phyloP scores from a whole-genome alignment of 2,797 vertebrate species.

The Gambusia yucatana region DNA sequence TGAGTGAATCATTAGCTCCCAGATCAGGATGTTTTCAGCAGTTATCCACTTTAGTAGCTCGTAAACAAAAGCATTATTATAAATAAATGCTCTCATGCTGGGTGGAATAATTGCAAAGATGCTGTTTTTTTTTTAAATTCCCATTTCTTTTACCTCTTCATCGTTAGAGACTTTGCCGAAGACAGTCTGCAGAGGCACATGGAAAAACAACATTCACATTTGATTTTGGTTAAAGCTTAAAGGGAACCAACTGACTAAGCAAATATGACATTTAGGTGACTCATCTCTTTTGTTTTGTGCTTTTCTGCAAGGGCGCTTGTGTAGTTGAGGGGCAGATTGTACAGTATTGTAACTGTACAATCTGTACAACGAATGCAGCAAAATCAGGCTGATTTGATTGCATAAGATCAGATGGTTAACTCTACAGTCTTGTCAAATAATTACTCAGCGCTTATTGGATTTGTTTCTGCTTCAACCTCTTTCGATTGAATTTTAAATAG shows the following conservation, averaged over 20 bases:
- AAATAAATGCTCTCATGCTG: constrained; percentile 23
- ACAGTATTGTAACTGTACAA: constrained; percentile 11
- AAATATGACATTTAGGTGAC: constrained; percentile 61
- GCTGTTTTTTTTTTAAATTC: background rate
- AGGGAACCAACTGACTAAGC: constrained; percentile 49
- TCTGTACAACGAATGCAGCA: background rate
- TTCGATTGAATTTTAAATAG: constrained; percentile 22
- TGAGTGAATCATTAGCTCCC: constrained; percentile 13
- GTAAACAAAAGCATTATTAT: constrained; percentile 16
- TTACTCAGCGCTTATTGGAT: constrained; percentile 7
- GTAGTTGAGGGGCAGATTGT: constrained; percentile 17
- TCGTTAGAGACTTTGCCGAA: constrained; percentile 17
- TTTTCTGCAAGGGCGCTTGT: constrained; percentile 27
- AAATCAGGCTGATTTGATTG: constrained; percentile 9
- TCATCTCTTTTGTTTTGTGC: constrained; percentile 43
- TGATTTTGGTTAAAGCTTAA: constrained; percentile 36
- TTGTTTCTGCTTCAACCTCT: constrained; percentile 7
- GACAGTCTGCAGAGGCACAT: constrained; percentile 26
- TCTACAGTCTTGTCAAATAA: constrained; percentile 11
- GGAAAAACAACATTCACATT: constrained; percentile 28
- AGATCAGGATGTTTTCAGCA: constrained; percentile 20
- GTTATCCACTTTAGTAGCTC: constrained; percentile 40
- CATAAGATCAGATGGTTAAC: constrained; percentile 9
- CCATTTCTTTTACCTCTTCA: background rate
- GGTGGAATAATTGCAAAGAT: constrained; percentile 16